These are phyloP conservation scores for Gavialis gangeticus DNA, from an alignment of 2,113 vertebrate genomes.

Conservation along the genomic window DNA sequence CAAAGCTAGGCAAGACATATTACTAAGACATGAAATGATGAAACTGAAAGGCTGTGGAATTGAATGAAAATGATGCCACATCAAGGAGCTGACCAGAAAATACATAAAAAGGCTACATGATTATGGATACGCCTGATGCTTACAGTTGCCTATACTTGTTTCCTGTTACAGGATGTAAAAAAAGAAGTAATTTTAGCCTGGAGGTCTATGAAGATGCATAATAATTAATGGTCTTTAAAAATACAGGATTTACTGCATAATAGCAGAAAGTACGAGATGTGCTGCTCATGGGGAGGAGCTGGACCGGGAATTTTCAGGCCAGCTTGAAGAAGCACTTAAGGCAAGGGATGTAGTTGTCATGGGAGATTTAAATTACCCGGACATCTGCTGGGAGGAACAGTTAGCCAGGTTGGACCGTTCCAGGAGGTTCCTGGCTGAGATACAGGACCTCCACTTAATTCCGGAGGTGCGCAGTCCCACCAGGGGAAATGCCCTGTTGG, in stretches of 20 bases:
- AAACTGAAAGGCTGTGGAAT: neutral
- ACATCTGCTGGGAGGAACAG: too few species aligned
- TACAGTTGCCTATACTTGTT: neutral
- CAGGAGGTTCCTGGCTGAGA: too few species aligned
- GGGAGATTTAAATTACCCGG: too few species aligned
- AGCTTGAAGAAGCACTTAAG: too few species aligned
- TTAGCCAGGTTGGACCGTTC: too few species aligned
- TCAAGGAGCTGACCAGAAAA: neutral
- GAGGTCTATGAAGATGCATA: neutral
- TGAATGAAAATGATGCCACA: neutral
- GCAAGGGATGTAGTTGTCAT: too few species aligned
- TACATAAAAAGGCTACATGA: neutral
- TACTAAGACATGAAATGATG: neutral
- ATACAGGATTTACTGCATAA: neutral
- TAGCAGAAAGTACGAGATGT: neutral
- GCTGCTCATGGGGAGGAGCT: neutral
- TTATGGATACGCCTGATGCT: neutral
- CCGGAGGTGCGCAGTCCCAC: too few species aligned
- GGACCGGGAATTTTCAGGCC: too few species aligned
- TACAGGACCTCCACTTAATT: too few species aligned
- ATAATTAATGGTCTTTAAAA: neutral
- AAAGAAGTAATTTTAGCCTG: neutral
- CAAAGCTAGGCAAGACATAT: too few species aligned
- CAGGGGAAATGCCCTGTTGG: too few species aligned
- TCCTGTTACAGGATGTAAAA: neutral